Evolutionary conservation across 1,140 invertebrate species (phyloP).

Genomic region (Eriosoma lanigerum): DNA sequence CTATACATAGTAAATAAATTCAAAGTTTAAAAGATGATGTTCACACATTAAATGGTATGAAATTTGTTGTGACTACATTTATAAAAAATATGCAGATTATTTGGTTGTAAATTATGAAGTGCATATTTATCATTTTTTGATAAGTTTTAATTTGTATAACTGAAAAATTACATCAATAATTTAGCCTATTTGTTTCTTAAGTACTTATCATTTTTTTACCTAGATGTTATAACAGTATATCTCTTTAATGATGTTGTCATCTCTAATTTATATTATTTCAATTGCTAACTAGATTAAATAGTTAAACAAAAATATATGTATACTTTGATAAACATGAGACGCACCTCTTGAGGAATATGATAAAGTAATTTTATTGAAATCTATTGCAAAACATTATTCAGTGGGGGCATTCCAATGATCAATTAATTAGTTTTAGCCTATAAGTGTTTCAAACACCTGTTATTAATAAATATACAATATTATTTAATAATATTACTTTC

Average conservation of each 20-base stretch:
- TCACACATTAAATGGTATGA: background rate
- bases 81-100: conserved; percentile 5
- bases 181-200: background rate
- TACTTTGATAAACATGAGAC: conserved; percentile 16
- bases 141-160: conserved; percentile 6
- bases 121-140: background rate
- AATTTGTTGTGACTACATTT: background rate
- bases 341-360: conserved; percentile 24
- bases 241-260: conserved; percentile 4
- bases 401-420: conserved; percentile 40
- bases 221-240: background rate
- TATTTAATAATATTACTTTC: conserved; percentile 32
- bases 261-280: conserved; percentile 17
- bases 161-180: background rate
- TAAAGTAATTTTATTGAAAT: conserved; percentile 31
- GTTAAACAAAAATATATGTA: conserved; percentile 17
- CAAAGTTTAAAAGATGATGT: background rate
- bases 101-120: background rate
- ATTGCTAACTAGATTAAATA: conserved; percentile 26
- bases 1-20: too few species aligned
- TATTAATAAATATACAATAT: conserved; percentile 20
- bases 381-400: conserved; percentile 13
- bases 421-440: conserved; percentile 40
- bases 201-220: conserved; percentile 6
- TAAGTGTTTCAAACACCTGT: conserved; percentile 37